phyloP scores from a whole-genome alignment of 2,797 vertebrate genomes.

The Enteromius argenteus region DNA sequence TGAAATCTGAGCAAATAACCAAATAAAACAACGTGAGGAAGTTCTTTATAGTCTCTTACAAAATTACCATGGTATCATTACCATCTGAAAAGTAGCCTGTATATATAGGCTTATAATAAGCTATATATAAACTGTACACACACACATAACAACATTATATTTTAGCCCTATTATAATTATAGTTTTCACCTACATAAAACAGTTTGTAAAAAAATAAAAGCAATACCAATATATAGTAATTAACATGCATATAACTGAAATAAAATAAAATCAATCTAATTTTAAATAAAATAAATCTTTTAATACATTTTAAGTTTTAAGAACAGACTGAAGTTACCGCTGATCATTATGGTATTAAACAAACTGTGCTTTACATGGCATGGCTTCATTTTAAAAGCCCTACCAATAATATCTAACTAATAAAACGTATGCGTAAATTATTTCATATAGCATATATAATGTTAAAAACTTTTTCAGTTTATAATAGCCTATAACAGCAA shows the following conservation, averaged over 20 bases:
- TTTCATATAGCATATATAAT: neutral
- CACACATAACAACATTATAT: neutral
- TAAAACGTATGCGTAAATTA: neutral
- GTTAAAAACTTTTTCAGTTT: too few relatives aligned
- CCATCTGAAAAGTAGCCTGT: neutral
- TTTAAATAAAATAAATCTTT: neutral
- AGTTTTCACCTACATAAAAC: neutral
- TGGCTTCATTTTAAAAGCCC: neutral
- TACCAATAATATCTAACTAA: neutral
- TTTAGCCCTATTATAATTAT: neutral
- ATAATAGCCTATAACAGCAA: too few relatives aligned
- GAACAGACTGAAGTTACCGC: neutral
- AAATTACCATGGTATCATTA: neutral
- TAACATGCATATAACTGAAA: neutral
- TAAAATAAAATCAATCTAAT: neutral
- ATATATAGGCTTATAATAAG: neutral
- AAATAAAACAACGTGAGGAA: neutral
- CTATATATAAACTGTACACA: neutral
- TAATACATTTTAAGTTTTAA: neutral
- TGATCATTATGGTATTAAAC: neutral
- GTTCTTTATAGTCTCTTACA: neutral
- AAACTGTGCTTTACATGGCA: neutral
- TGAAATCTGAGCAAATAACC: slow-evolving; percentile 23
- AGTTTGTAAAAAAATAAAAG: neutral
- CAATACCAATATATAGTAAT: neutral